phyloP scores from a whole-genome alignment of 2,797 vertebrate species.

The Paramormyrops hopkinsi region DNA sequence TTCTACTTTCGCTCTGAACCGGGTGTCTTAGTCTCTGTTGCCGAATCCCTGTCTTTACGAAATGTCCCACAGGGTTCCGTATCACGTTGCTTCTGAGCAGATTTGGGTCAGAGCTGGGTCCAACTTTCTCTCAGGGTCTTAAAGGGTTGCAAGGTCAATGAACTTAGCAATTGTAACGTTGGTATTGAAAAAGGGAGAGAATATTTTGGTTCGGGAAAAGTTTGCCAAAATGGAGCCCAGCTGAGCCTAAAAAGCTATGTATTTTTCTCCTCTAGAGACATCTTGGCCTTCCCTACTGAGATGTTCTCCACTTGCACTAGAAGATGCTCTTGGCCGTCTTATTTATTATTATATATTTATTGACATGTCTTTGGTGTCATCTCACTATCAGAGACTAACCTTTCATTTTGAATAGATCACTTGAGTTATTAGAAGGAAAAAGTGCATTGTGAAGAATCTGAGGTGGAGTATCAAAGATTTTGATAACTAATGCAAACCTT shows the following conservation, averaged over 20 bases:
- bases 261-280: slow-evolving; percentile 20
- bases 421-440: slow-evolving; percentile 36
- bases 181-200: slow-evolving; percentile 3
- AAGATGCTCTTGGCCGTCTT: slow-evolving; percentile 37
- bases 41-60: neutral
- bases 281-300: slow-evolving; percentile 35
- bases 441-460: neutral
- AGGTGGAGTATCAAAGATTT: neutral
- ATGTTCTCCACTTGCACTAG: slow-evolving; percentile 48
- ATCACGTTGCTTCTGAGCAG: slow-evolving; percentile 9
- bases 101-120: slow-evolving; percentile 13
- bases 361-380: slow-evolving; percentile 28
- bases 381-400: slow-evolving; percentile 23
- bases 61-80: slow-evolving; percentile 7
- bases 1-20: neutral
- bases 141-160: slow-evolving; percentile 11
- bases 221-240: slow-evolving; percentile 38
- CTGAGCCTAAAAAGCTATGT: slow-evolving; percentile 3
- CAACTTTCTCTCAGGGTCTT: slow-evolving; percentile 22
- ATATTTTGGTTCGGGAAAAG: slow-evolving; percentile 32
- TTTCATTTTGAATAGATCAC: slow-evolving; percentile 41
- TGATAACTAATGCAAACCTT: neutral
- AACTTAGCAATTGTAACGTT: neutral
- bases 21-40: neutral
- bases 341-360: slow-evolving; percentile 46